Conservation (phyloP, 2,797 vertebrate species). For the Urophycis tenuis region DNA sequence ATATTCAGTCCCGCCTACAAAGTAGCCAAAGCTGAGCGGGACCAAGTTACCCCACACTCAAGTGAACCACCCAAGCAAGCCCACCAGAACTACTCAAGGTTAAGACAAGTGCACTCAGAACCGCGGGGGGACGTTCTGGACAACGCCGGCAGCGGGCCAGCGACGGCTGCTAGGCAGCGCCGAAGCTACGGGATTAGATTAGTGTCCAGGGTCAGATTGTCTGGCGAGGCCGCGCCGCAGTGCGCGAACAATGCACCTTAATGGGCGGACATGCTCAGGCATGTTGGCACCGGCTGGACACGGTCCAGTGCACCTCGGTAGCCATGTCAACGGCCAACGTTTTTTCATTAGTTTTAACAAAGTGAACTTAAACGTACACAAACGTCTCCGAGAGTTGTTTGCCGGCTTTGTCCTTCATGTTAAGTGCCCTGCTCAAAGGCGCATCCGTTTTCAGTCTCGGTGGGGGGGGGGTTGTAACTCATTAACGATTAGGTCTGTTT, state of each 20-base stretch:
- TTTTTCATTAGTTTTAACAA: neutral
- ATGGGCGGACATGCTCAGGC: slow-evolving; percentile 40
- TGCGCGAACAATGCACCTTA: neutral
- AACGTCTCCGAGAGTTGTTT: neutral
- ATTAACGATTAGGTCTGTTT: neutral
- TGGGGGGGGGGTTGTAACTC: neutral
- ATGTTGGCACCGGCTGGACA: slow-evolving; percentile 37
- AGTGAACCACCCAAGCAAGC: neutral
- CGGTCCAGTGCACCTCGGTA: neutral
- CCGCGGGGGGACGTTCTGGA: neutral
- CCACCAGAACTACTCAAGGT: neutral
- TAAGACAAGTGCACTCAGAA: neutral
- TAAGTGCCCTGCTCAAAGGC: neutral
- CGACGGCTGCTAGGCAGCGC: neutral
- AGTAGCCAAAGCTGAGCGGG: neutral
- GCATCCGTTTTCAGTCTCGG: neutral
- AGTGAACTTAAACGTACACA: neutral
- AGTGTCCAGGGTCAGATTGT: neutral
- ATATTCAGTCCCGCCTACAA: neutral
- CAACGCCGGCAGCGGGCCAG: neutral
- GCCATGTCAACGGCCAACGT: neutral
- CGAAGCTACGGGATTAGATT: neutral
- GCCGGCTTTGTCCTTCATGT: neutral
- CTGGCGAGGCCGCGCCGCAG: neutral
- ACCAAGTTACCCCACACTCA: neutral